Evolutionary conservation across 1,140 invertebrate species (phyloP), one percentile per base, ranked within the genome.

Genomic region (Atta colombica): DNA sequence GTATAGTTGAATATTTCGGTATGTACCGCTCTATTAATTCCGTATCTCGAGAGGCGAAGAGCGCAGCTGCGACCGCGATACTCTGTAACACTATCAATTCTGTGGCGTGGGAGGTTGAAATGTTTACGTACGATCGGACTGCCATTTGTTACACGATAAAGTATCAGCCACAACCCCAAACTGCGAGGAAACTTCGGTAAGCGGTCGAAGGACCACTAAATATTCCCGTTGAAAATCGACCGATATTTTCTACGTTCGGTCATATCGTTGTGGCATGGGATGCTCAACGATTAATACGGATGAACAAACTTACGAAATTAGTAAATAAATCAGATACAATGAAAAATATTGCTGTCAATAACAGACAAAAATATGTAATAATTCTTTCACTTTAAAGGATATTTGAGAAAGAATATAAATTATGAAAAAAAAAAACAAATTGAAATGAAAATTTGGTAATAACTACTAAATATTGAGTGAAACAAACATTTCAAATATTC

Each of bases 81-180:
- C 71, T 90, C 89, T 63, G 85, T 91, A 90, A 91, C 86, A 80
- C 81, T 80, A 90, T 91, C 82, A 90, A 91, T 90, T 91, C 77
- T 28, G 69, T 28, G 88, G 63, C 51, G 16, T 51, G 74, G 86
- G 28, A 85, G 81, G 86, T 72, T 88, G 89, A 91, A 91, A 91
- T 90, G 89, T 91, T 91, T 91, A 90, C 89, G 87, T 90, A 86
- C 89, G 87, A 90, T 85, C 89, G 89, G 90, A 91, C 89, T 78
- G 65, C 87, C 89, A 91, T 91, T 91, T 88, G 89, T 91, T 90
- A 91, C 87, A 84, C 87, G 89, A 90, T 90, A 90, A 90, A 90
- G 89, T 90, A 90, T 90, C 89, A 58, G 80, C 58, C 65, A 61
- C 72, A 89, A 80, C 77, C 49, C 55, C 85, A 51, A 53, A 61